Conservation (phyloP, 1,140 invertebrate genomes). For the Formica selysi region DNA sequence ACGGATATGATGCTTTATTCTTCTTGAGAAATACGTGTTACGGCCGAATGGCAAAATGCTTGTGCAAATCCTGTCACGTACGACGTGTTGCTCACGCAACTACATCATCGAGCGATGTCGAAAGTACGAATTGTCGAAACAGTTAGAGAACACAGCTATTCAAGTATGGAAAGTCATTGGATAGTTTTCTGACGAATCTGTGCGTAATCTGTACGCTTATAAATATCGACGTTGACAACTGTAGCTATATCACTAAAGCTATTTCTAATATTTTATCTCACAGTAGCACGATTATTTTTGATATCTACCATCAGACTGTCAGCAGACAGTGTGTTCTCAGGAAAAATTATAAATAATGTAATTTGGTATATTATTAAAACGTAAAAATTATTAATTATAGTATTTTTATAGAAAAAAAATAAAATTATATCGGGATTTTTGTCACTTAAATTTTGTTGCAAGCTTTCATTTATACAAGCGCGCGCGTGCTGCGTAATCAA, state of each 20-base stretch:
- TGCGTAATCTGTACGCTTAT: conserved; percentile 18
- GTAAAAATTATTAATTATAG: neutral
- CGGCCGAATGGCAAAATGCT: neutral
- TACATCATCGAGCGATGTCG: conserved; percentile 30
- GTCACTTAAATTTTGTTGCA: conserved; percentile 18
- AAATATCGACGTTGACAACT: neutral
- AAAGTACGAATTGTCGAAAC: conserved; percentile 38
- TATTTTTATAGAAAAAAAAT: neutral
- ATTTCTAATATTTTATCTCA: neutral
- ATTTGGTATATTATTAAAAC: neutral
- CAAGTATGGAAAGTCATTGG: conserved; percentile 9
- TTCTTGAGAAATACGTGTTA: neutral
- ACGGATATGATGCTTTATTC: neutral
- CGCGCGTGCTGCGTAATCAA: conserved; percentile 3
- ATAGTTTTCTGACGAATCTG: conserved; percentile 17
- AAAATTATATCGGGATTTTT: neutral
- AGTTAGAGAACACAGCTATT: neutral
- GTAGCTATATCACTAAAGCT: neutral
- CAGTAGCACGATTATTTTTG: conserved; percentile 16
- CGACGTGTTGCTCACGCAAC: neutral
- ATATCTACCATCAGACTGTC: conserved; percentile 1
- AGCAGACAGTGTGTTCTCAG: neutral
- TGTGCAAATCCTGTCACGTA: conserved; percentile 3
- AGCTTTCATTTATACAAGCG: neutral
- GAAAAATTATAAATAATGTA: neutral